phyloP scores from a whole-genome alignment of 2,888 invertebrate species.

The Polietes domitor region DNA sequence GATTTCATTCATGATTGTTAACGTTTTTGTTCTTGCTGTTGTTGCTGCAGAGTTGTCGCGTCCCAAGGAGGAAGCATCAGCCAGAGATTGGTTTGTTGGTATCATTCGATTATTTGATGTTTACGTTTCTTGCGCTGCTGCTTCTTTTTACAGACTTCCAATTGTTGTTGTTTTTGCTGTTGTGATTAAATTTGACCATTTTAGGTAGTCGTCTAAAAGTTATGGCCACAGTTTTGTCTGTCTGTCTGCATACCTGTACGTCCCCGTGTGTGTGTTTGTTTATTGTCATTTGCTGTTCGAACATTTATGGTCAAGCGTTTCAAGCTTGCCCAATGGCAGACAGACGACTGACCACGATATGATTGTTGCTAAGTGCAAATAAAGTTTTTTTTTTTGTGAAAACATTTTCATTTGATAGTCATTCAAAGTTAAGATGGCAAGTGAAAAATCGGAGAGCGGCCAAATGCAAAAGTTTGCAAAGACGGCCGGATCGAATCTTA shows the following conservation, averaged over 20 bases:
- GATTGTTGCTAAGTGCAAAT: conserved; percentile 13
- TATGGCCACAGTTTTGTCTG: conserved; percentile 20
- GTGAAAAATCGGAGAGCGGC: not conserved
- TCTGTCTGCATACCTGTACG: not conserved
- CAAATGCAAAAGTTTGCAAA: not conserved
- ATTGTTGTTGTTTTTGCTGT: conserved; percentile 19
- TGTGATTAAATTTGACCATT: conserved; percentile 52
- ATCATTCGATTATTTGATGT: conserved; percentile 60
- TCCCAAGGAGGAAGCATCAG: not conserved
- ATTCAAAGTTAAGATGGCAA: not conserved
- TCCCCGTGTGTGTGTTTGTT: conserved; percentile 45
- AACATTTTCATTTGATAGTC: not conserved
- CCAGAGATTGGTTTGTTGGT: conserved; percentile 63
- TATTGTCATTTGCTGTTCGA: conserved; percentile 35
- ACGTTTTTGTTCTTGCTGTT: conserved; percentile 25
- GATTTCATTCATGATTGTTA: conserved; percentile 69
- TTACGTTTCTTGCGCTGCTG: not conserved
- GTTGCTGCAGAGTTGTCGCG: not conserved
- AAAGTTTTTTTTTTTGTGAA: not conserved
- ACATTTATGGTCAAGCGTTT: conserved; percentile 54
- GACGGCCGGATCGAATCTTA: too few relatives aligned
- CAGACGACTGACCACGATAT: not conserved
- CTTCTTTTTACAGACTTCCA: conserved; percentile 37
- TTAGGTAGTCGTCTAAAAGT: conserved; percentile 42
- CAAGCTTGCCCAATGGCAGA: not conserved